Base-by-base conservation (phyloP, 2,888 invertebrate species). In the Uropetala carovei region DNA sequence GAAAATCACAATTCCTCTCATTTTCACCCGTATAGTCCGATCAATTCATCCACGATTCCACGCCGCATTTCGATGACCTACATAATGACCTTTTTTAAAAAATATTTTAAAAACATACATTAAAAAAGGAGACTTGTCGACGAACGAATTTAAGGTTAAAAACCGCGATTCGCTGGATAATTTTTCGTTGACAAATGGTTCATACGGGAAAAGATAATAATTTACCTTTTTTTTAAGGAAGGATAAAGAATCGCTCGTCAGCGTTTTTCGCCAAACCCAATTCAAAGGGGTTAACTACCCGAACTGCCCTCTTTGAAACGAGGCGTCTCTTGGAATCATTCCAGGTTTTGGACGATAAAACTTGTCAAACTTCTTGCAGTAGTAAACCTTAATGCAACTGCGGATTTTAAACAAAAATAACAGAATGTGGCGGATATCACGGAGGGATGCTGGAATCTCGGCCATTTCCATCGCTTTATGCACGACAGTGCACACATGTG, bases 241-340 rank as follows among this genome's bases (percentile, higher is more conserved):
- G 43, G 43, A 56, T 68, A n/a, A 83, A 30, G 64, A 10, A 64
- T 56, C 68, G 68, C 89, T 43, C n/a, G 59, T 22, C 59, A 27
- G 59, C 27, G 59, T 60, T 60, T 27, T 27, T 22, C 57, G 5
- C 18, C 30, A 68, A 64, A 68, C 89, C 89, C 64, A 43, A 43
- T 89, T 89, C 43, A 9, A n/a, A 18, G 56, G 59, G 89, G 43
- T 64, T 64, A 56, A 68, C 68, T 43, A 60, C 64, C 64, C 43
- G 30, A 43, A 64, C 10, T 11, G 18, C n/a, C 75, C 18, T 43
- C 18, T 57, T 18, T 82, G 43, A 27, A n/a, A 64, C 43, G 18
- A 89, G 59, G 56, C 64, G 89, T 83, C 60, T 64, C 64, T 89
- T 89, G 89, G 89, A 89, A 60, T 18, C 68, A 7, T 89, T 89